These are phyloP conservation scores for Archips crataeganus DNA, from an alignment of 2,888 invertebrate species.

Conservation along the genomic window DNA sequence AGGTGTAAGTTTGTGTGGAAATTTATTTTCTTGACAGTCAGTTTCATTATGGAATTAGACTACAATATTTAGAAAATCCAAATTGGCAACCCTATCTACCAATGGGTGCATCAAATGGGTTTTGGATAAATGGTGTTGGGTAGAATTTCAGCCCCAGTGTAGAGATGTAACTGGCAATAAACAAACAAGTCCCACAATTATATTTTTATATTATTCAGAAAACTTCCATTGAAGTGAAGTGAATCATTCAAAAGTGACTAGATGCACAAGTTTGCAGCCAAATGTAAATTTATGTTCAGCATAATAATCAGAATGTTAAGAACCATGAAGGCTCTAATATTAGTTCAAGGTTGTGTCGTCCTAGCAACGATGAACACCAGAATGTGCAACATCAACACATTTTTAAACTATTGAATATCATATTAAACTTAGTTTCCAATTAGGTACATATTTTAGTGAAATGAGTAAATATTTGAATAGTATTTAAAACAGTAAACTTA, in stretches of 20 bases:
- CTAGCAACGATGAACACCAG: background rate
- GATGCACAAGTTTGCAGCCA: conserved; percentile 8
- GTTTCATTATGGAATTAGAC: background rate
- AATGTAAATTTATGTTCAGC: conserved; percentile 26
- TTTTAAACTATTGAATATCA: conserved; percentile 12
- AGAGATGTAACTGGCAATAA: background rate
- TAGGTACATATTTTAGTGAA: background rate
- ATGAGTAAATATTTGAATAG: conserved; percentile 15
- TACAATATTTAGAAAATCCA: background rate
- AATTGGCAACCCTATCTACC: background rate
- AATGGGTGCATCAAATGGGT: no score
- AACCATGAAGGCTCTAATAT: conserved; percentile 30
- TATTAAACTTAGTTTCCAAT: background rate
- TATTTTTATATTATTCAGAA: background rate
- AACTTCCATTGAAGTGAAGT: background rate
- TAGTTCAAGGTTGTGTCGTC: conserved; percentile 28
- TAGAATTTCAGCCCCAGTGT: background rate
- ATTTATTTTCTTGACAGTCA: background rate
- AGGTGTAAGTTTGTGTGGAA: background rate
- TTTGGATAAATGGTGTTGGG: background rate
- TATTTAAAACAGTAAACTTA: conserved; percentile 70
- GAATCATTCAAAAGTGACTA: background rate
- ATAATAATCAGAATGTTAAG: conserved; percentile 28
- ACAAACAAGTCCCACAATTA: background rate
- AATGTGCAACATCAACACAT: background rate